Percentiles rank a stretch among this genome's conserved stretches.
These are phyloP conservation scores for Xestoiulus laeticollis DNA, from an alignment of 2,888 invertebrate genomes.

Conservation along the genomic window DNA sequence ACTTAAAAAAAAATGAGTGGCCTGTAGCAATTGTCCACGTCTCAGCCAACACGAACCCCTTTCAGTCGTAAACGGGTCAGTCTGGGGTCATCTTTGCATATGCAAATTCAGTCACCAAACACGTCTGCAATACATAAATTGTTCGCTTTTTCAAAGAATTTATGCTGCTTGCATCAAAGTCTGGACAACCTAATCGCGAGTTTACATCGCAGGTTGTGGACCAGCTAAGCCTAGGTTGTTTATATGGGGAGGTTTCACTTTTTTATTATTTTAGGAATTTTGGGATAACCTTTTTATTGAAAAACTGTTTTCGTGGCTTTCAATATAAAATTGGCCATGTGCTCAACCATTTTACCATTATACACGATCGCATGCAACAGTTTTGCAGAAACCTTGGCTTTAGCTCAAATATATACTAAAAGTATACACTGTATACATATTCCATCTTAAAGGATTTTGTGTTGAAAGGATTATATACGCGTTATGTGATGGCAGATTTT, in stretches of 20 bases:
- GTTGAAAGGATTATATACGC: neutral
- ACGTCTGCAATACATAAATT: neutral
- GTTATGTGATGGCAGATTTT: neutral
- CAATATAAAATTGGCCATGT: neutral
- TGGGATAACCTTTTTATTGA: neutral
- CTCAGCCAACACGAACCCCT: slow-evolving; percentile 7
- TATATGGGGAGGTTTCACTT: neutral
- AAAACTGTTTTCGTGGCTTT: neutral
- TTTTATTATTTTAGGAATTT: neutral
- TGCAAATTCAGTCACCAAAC: slow-evolving; percentile 7
- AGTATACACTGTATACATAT: neutral
- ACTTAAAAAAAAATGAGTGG: neutral
- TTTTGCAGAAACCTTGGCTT: neutral
- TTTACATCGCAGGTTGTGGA: neutral
- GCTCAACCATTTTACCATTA: neutral
- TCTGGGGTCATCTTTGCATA: slow-evolving; percentile 28
- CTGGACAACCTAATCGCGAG: neutral
- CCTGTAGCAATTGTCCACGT: slow-evolving; percentile 4
- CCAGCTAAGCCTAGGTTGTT: neutral
- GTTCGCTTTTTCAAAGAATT: neutral
- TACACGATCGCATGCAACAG: neutral
- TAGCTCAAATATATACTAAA: neutral
- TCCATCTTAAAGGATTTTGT: neutral
- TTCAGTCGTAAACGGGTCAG: slow-evolving; percentile 14
- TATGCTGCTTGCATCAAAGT: neutral